Evolutionary conservation across 2,888 invertebrate genomes (phyloP), one percentile per base, ranked within the genome.

Genomic region (Hofmannophila pseudospretella): DNA sequence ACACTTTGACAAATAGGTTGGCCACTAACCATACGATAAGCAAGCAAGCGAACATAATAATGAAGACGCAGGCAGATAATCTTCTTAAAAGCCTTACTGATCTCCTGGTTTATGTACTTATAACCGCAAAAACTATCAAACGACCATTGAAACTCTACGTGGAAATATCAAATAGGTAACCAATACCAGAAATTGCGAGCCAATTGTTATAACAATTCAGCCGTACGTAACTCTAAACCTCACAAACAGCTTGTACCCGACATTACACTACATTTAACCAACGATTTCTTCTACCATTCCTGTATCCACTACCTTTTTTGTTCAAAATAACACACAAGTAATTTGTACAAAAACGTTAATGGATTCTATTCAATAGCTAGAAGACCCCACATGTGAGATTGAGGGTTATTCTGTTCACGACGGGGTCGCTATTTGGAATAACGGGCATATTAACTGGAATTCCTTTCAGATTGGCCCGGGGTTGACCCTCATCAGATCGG

Each of bases 401-500:
- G 23, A n/a, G n/a, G 41, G 41, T 42, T 49, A 46, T 49, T 35
- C 38, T 25, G 28, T 36, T 43, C 40, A 47, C 54, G 60, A 58
- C 53, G 48, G 55, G 55, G 51, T 57, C 45, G 53, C 56, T 62
- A 62, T 64, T 67, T 57, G 51, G 57, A 58, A 66, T 75, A 73
- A 68, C 62, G 61, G 64, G 37, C 67, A 67, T 75, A 77, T 75
- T 74, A 78, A 70, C 68, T 67, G 67, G 58, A 70, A 79, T 79
- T 75, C 77, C 76, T 70, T 68, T 68, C 66, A 68, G 67, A 74
- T 75, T 75, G 74, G 65, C 70, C 50, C 52, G 54, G 31, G 58
- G 55, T 51, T 60, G 71, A 79, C 79, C 80, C 77, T 76, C 65
- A 67, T 80, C 78, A 76, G 64, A 65, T 70, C 60, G 72, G 75